These are phyloP conservation scores for honey bee (Apis mellifera) DNA, from an alignment of 1,140 invertebrate genomes.

Conservation along the genomic window DNA sequence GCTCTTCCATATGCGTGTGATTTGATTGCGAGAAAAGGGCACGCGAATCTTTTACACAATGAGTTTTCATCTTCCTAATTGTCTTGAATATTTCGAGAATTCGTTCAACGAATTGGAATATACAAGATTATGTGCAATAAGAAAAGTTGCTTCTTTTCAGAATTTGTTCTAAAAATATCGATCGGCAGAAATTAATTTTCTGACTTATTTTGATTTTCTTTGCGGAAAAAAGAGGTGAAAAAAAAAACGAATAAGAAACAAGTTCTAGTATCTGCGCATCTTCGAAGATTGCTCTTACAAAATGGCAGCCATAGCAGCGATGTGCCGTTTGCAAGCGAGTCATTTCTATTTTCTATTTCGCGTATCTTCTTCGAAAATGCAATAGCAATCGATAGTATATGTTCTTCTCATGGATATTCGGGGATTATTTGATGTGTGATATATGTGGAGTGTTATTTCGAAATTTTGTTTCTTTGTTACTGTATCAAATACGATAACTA, in stretches of 20 bases:
- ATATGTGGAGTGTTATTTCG: constrained; percentile 38
- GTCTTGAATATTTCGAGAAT: neutral
- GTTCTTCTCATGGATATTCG: neutral
- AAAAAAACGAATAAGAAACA: constrained; percentile 5
- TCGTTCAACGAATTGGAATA: constrained; percentile 3
- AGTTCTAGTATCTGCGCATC: constrained; percentile 29
- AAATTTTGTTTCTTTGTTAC: constrained; percentile 17
- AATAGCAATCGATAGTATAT: constrained; percentile 4
- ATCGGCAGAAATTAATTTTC: constrained; percentile 10
- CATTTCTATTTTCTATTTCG: constrained; percentile 2
- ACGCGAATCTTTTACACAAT: constrained; percentile 16
- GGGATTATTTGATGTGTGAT: constrained; percentile 35
- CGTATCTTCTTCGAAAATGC: neutral
- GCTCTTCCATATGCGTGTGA: constrained; percentile 49
- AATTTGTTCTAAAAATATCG: constrained; percentile 2
- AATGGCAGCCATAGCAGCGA: constrained; percentile 46
- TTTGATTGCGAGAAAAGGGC: constrained; percentile 30
- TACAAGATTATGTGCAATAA: constrained; percentile 6
- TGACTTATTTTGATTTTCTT: constrained; percentile 7
- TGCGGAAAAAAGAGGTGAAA: neutral
- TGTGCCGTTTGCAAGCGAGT: constrained; percentile 16
- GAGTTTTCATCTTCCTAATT: constrained; percentile 12
- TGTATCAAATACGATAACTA: neutral
- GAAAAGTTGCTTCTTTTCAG: constrained; percentile 8
- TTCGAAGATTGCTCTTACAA: constrained; percentile 56